Conservation (phyloP, 2,888 invertebrate genomes). For the Busseola fusca region DNA sequence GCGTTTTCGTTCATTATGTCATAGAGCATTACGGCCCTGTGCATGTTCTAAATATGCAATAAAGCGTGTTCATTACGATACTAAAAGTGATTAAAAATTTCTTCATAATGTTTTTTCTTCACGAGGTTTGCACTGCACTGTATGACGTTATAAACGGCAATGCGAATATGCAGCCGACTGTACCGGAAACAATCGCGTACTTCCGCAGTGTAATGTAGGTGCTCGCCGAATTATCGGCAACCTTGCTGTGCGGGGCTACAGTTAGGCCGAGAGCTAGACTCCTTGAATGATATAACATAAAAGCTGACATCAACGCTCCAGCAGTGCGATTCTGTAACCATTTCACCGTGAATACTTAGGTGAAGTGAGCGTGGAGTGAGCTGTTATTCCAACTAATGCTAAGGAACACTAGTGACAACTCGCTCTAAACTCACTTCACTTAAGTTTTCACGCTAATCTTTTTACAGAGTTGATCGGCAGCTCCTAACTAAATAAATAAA, state of each 20-base stretch:
- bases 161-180: conserved; percentile 44
- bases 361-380: no score
- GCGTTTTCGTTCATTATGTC: no score
- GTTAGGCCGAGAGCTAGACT: conserved; percentile 28
- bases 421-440: no score
- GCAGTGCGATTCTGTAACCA: no score
- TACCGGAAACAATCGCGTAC: conserved; percentile 59
- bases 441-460: no score
- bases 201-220: conserved; percentile 60
- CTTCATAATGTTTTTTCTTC: neutral
- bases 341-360: no score
- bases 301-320: neutral
- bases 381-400: no score
- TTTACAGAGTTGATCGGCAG: no score
- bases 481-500: no score
- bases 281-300: neutral
- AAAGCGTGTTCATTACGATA: no score
- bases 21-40: no score
- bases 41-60: neutral
- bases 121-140: neutral
- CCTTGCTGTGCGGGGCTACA: conserved; percentile 25
- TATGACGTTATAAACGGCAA: conserved; percentile 2
- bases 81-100: neutral
- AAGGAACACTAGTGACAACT: no score
- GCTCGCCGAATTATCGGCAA: conserved; percentile 61